Evolutionary conservation across 2,797 vertebrate genomes (phyloP), one percentile per base, ranked within the genome.

Genomic region (Gobionotothen gibberifrons): DNA sequence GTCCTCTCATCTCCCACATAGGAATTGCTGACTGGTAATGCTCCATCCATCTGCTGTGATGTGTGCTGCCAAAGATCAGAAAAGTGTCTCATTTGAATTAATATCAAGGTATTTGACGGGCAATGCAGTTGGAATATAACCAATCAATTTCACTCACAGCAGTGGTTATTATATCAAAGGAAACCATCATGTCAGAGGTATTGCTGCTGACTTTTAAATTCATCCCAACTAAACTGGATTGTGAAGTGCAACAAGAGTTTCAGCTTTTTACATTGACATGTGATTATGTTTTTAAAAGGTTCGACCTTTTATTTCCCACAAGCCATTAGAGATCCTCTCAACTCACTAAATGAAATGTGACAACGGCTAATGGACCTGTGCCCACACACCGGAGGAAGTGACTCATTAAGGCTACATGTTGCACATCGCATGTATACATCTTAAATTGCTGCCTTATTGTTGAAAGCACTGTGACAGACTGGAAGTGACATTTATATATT

Each of bases 251-350:
- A 21, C 9, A 42, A 32, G 26, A 16, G 12, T 56, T 17, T 9
- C 55, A 55, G 12, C 39, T 43, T 68, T 59, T 49, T 17, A 29
- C 32, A 21, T 3, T 1, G 4, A 36, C 42, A 32, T 52, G 47
- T 49, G 16, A 26, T 15, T 39, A 53, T 44, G 46, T 15, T 79
- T 52, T 56, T 52, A 79, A 77, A 29, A 15, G 51, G 55, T 58
- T 72, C 74, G 62, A 74, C 69, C 79, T 83, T 83, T 79, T 76
- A 52, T 69, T 72, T 2, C 21, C 69, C 63, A 74, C 17, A 62
- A 79, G 36, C 68, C 49, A 54, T 77, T 69, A 81, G 6, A 74
- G 32, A 49, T 46, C 39, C 7, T 77, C 53, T 59, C 40, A 19
- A 71, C 59, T 74, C 52, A 22, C 36, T 48, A 69, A 63, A 83